These are phyloP conservation scores for Agrochola litura DNA, from an alignment of 2,888 invertebrate genomes.

Conservation along the genomic window DNA sequence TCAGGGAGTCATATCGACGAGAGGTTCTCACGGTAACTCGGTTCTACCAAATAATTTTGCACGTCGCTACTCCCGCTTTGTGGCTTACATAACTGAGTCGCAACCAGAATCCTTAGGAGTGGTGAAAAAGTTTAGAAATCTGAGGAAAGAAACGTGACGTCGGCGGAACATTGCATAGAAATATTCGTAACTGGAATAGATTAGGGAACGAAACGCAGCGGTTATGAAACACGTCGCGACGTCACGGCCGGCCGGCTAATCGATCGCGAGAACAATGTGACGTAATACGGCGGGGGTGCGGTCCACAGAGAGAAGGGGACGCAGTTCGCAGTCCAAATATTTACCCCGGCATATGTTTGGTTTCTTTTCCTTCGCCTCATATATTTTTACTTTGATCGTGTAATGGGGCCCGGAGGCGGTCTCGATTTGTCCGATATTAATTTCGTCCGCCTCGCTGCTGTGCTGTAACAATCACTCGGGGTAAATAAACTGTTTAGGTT, in stretches of 20 bases:
- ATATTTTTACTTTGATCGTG: slow-evolving; percentile 89
- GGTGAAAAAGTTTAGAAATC: slow-evolving; percentile 36
- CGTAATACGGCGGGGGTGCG: slow-evolving; percentile 82
- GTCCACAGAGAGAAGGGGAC: slow-evolving; percentile 72
- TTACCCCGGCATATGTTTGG: slow-evolving; percentile 89
- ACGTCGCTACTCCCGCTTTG: slow-evolving; percentile 62
- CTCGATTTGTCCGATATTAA: slow-evolving; percentile 87
- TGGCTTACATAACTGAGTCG: slow-evolving; percentile 53
- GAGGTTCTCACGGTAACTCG: slow-evolving; percentile 84
- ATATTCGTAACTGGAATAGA: slow-evolving; percentile 53
- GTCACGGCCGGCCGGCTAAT: slow-evolving; percentile 84
- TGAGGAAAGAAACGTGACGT: slow-evolving; percentile 43
- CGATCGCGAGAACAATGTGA: slow-evolving; percentile 89
- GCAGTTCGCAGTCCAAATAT: slow-evolving; percentile 85
- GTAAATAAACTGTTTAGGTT: slow-evolving; percentile 72
- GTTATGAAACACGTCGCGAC: slow-evolving; percentile 80
- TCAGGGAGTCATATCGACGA: slow-evolving; percentile 79
- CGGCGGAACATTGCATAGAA: slow-evolving; percentile 58
- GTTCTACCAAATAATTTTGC: slow-evolving; percentile 71
- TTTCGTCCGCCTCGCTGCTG: slow-evolving; percentile 76
- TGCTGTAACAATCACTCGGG: slow-evolving; percentile 71
- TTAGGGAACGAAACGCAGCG: slow-evolving; percentile 69
- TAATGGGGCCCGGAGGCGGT: slow-evolving; percentile 86
- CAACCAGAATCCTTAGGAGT: slow-evolving; percentile 52
- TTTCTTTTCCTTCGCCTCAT: slow-evolving; percentile 90